Evolutionary conservation across 2,797 vertebrate genomes (phyloP).

Genomic region (Cyprinodon diabolis): DNA sequence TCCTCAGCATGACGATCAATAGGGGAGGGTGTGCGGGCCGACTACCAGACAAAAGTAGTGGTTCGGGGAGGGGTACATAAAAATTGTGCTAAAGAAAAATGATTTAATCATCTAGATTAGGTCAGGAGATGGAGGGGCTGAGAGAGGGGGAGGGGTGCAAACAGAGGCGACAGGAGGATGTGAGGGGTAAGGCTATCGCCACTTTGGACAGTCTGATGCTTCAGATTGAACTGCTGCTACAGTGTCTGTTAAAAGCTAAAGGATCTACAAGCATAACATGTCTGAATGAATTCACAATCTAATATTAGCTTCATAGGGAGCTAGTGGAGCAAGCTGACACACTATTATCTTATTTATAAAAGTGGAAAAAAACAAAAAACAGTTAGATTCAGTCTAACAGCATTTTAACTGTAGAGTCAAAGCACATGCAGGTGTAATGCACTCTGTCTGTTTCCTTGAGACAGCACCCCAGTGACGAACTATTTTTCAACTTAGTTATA

Average conservation of each 20-base stretch:
- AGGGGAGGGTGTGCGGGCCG: slow-evolving; percentile 71
- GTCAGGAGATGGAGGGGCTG: slow-evolving; percentile 69
- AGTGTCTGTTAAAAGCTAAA: not conserved
- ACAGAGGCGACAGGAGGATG: slow-evolving; percentile 65
- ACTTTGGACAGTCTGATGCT: slow-evolving; percentile 38
- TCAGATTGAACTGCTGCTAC: not conserved
- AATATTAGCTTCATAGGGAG: too few species aligned
- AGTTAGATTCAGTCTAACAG: too few species aligned
- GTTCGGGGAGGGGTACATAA: slow-evolving; percentile 42
- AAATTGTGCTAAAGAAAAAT: slow-evolving; percentile 81
- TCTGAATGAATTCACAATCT: too few species aligned
- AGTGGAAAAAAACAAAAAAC: not conserved
- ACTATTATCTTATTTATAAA: not conserved
- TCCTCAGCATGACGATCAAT: slow-evolving; percentile 85
- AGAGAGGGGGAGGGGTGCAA: slow-evolving; percentile 64
- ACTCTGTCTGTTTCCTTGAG: too few species aligned
- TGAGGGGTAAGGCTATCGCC: slow-evolving; percentile 57
- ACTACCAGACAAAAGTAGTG: slow-evolving; percentile 71
- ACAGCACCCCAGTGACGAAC: too few species aligned
- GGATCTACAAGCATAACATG: too few species aligned
- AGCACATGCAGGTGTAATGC: too few species aligned
- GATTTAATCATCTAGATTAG: slow-evolving; percentile 84
- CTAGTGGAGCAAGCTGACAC: too few species aligned
- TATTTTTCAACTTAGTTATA: too few species aligned
- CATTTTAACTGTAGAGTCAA: too few species aligned